Percentiles rank a stretch among this genome's conserved stretches.
Conservation (phyloP, 2,113 vertebrate genomes). For the Platycercus adscitus region DNA sequence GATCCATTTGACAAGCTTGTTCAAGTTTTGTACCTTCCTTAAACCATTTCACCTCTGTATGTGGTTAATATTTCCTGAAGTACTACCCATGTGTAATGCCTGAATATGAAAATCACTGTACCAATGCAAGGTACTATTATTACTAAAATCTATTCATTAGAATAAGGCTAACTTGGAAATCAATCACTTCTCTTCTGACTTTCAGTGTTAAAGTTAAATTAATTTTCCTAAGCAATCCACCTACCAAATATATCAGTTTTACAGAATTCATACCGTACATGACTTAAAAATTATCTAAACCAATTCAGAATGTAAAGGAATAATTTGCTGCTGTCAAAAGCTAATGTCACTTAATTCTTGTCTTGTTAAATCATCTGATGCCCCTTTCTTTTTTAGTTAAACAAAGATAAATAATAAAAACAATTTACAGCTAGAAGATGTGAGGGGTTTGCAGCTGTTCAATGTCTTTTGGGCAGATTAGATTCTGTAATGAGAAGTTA, state of each 20-base stretch:
- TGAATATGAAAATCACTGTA: not conserved
- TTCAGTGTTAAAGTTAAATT: conserved; percentile 8
- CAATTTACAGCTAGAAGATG: conserved; percentile 77
- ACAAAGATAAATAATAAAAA: conserved; percentile 82
- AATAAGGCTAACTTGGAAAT: conserved; percentile 19
- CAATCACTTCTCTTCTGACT: not conserved
- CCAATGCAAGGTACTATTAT: not conserved
- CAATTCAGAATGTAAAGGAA: conserved; percentile 60
- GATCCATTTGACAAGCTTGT: not conserved
- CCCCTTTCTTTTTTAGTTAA: conserved; percentile 78
- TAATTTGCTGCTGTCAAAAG: conserved; percentile 70
- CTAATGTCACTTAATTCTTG: conserved; percentile 71
- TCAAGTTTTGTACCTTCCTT: not conserved
- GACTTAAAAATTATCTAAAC: conserved; percentile 46
- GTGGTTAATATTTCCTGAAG: not conserved
- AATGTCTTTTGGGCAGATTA: conserved; percentile 81
- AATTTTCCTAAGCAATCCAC: conserved; percentile 46
- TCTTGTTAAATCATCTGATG: conserved; percentile 78
- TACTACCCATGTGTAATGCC: not conserved
- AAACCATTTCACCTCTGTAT: not conserved
- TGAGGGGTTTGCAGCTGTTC: conserved; percentile 76
- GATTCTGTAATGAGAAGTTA: conserved; percentile 83
- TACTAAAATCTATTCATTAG: not conserved
- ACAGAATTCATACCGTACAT: conserved; percentile 32
- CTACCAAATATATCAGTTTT: conserved; percentile 24